Percentiles rank a stretch among this genome's conserved stretches.
Evolutionary conservation across 2,797 vertebrate genomes (phyloP).

Genomic region (Manis crassicaudata): DNA sequence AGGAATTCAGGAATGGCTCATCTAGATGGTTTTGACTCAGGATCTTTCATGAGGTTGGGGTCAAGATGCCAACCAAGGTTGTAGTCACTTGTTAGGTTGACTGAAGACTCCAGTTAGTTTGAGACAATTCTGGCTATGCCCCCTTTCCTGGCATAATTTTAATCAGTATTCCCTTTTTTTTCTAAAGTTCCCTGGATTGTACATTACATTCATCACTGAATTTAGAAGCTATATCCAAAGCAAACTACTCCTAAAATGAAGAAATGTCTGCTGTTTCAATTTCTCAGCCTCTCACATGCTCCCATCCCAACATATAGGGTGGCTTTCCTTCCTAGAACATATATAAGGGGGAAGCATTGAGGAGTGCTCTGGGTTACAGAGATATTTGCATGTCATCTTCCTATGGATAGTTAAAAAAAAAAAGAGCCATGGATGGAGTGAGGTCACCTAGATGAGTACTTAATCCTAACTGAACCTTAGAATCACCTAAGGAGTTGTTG

Average conservation of each 20-base stretch:
- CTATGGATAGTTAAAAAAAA: background rate
- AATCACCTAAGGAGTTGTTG: background rate
- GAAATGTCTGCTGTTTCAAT: background rate
- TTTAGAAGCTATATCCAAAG: constrained; percentile 25
- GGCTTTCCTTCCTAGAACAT: background rate
- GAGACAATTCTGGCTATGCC: background rate
- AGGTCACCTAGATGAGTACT: background rate
- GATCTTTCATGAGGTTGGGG: background rate
- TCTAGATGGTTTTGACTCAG: background rate
- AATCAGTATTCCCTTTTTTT: constrained; percentile 52
- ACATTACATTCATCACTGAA: constrained; percentile 33
- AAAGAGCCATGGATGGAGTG: background rate
- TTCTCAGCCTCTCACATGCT: background rate
- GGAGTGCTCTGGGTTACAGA: background rate
- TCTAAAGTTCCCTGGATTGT: constrained; percentile 12
- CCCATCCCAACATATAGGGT: background rate
- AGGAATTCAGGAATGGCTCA: constrained; percentile 25
- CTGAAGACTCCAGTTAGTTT: background rate
- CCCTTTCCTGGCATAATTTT: constrained; percentile 8
- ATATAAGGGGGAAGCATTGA: background rate
- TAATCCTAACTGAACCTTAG: background rate
- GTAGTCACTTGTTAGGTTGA: constrained; percentile 19
- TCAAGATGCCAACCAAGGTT: constrained; percentile 19
- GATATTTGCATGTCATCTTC: background rate
- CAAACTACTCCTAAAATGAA: background rate